Conservation (phyloP, 2,797 vertebrate genomes). For the Limosa lapponica region DNA sequence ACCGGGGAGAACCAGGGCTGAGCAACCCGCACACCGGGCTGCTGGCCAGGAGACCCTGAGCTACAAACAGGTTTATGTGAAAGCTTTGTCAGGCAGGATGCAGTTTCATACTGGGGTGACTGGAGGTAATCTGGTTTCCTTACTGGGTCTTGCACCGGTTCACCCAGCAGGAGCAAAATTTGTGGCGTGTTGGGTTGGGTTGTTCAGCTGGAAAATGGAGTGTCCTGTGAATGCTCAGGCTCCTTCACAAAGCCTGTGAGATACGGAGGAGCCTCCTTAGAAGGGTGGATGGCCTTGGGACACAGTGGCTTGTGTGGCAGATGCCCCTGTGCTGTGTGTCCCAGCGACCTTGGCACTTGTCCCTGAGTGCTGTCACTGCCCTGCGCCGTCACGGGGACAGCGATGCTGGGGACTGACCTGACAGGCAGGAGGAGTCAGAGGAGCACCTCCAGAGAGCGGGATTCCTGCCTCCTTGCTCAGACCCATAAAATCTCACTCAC, state of each 20-base stretch:
- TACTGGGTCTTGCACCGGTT: fast-evolving
- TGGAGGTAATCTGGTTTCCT: not conserved
- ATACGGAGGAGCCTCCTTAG: fast-evolving
- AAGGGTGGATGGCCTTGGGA: not conserved
- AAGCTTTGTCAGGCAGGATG: not conserved
- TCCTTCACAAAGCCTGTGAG: not conserved
- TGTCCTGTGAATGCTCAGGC: not conserved
- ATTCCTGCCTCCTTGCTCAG: not conserved
- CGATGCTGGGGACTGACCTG: not conserved
- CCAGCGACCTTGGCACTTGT: not conserved
- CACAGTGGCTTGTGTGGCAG: fast-evolving
- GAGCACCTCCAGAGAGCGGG: not conserved
- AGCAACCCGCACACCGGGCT: not conserved
- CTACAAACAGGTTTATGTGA: not conserved
- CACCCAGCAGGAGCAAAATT: not conserved
- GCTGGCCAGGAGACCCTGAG: not conserved
- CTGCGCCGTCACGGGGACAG: fast-evolving
- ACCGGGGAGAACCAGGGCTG: not conserved
- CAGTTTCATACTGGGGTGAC: not conserved
- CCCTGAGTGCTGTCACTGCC: not conserved
- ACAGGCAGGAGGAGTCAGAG: not conserved
- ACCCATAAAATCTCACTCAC: fast-evolving
- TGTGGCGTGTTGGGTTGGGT: not conserved
- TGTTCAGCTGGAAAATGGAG: not conserved
- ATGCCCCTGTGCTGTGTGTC: not conserved